phyloP scores from a whole-genome alignment of 2,113 vertebrate species.

The Syngnathus scovelli region DNA sequence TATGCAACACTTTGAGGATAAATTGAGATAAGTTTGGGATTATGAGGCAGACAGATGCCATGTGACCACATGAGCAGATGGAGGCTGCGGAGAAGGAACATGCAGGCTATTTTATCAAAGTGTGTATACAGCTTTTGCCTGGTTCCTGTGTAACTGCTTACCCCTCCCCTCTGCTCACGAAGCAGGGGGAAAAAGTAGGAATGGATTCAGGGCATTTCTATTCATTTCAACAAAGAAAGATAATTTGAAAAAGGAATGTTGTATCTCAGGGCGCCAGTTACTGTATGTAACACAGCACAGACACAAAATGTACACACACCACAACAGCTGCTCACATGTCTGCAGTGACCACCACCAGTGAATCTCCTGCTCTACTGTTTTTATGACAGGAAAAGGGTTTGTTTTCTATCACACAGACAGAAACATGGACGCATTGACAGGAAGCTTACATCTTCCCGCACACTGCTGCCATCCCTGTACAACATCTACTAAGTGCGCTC shows the following conservation, averaged over 20 bases:
- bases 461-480: background rate
- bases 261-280: too few species aligned
- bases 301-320: background rate
- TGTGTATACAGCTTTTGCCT: background rate
- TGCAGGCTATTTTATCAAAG: background rate
- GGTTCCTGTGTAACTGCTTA: too few species aligned
- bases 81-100: constrained; percentile 18
- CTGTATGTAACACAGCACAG: background rate
- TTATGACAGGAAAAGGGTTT: background rate
- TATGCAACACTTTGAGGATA: constrained; percentile 61
- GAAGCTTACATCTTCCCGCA: background rate
- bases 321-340: background rate
- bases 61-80: constrained; percentile 42
- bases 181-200: too few species aligned
- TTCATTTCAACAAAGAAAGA: too few species aligned
- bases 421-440: constrained; percentile 15
- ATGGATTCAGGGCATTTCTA: too few species aligned
- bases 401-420: background rate
- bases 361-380: background rate
- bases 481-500: background rate
- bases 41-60: constrained; percentile 57
- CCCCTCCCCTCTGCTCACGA: too few species aligned
- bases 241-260: too few species aligned
- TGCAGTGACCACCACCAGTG: background rate
- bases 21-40: constrained; percentile 46